A percentile compares a stretch with the other conserved stretches of the same genome.
These are phyloP conservation scores for Serrognathus titanus DNA, from an alignment of 2,888 invertebrate species.

Conservation along the genomic window DNA sequence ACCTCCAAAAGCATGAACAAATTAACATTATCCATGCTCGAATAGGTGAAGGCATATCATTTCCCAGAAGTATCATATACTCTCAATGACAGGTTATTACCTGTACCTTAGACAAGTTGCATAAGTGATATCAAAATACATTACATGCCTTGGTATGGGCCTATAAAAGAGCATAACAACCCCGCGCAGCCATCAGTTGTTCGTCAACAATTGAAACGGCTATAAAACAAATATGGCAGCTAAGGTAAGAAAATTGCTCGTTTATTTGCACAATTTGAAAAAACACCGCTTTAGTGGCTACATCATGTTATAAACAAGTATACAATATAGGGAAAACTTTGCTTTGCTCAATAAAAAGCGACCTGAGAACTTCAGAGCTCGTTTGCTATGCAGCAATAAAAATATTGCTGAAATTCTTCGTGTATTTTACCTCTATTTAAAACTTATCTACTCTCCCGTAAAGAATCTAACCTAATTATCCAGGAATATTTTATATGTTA, in stretches of 20 bases:
- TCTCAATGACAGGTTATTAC: constrained; percentile 30
- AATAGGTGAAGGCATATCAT: constrained; percentile 5
- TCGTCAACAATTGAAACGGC: constrained; percentile 26
- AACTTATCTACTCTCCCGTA: too few relatives aligned
- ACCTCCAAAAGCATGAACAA: too few relatives aligned
- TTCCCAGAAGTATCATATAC: constrained; percentile 33
- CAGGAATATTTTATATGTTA: too few relatives aligned
- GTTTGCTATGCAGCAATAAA: too few relatives aligned
- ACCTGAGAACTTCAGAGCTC: too few relatives aligned
- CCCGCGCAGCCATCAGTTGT: constrained; percentile 32
- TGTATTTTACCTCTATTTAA: too few relatives aligned
- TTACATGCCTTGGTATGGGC: constrained; percentile 17
- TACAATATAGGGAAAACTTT: not conserved
- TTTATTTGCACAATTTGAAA: constrained; percentile 23
- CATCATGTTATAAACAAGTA: constrained; percentile 2
- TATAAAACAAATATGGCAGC: constrained; percentile 29
- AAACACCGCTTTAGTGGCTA: too few relatives aligned
- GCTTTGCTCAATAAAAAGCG: too few relatives aligned
- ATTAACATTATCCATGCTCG: too few relatives aligned
- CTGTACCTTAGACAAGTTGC: constrained; percentile 28
- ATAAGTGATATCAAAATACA: constrained; percentile 34
- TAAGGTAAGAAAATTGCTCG: constrained; percentile 30
- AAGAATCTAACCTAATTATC: too few relatives aligned
- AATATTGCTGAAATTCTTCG: too few relatives aligned
- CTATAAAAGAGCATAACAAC: constrained; percentile 32